Percentiles rank a stretch among this genome's conserved stretches.
These are phyloP conservation scores for Sula dactylatra DNA, from an alignment of 2,113 vertebrate species.

Conservation along the genomic window DNA sequence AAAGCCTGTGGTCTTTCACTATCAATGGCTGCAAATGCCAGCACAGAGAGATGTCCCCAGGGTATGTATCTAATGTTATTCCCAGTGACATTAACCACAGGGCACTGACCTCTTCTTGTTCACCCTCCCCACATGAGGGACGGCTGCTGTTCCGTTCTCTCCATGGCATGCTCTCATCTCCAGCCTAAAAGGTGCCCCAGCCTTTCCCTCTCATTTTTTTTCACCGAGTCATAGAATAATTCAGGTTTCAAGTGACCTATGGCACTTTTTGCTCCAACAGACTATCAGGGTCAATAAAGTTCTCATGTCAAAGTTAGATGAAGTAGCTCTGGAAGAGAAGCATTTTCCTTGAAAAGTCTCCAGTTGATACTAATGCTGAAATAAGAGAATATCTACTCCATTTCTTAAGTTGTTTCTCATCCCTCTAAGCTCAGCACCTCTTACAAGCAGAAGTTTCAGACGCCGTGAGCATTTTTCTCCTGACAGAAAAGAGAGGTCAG, in stretches of 20 bases:
- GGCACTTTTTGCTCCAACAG: background rate
- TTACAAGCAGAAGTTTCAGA: background rate
- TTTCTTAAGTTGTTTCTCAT: background rate
- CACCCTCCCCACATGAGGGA: background rate
- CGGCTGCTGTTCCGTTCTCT: accelerated
- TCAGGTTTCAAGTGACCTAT: background rate
- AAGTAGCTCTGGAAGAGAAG: background rate
- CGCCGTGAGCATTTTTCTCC: background rate
- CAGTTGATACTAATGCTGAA: background rate
- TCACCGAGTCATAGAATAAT: background rate
- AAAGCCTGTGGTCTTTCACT: background rate
- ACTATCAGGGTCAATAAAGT: background rate
- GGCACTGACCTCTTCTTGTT: background rate
- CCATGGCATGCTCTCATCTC: background rate
- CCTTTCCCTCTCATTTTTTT: background rate
- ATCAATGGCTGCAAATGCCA: background rate
- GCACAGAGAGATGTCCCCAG: background rate
- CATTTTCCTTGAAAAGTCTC: background rate
- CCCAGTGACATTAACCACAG: background rate
- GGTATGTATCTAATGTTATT: background rate
- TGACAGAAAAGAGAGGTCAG: background rate
- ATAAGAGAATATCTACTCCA: background rate
- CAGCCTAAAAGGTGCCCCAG: background rate
- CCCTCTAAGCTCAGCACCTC: background rate
- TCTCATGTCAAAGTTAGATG: background rate